These are phyloP conservation scores for Andrena bucephala DNA, from an alignment of 2,888 invertebrate species.

Conservation along the genomic window DNA sequence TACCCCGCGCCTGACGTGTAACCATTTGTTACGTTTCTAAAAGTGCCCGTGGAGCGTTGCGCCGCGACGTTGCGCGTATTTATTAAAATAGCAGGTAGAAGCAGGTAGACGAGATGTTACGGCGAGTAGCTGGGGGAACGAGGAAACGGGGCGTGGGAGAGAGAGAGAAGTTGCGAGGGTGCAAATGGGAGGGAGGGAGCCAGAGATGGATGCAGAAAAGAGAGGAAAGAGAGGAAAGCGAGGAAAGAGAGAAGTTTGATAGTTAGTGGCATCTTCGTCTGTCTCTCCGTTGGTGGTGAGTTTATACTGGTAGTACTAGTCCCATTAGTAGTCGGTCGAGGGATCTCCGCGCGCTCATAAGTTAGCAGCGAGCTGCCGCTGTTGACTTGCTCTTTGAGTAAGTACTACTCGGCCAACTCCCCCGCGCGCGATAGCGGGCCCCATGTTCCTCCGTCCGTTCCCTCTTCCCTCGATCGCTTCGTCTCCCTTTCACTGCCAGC, in stretches of 20 bases:
- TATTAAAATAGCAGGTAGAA: constrained; percentile 64
- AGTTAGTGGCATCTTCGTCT: constrained; percentile 34
- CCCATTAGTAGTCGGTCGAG: constrained; percentile 74
- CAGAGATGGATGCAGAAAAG: background rate
- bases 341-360: constrained; percentile 75
- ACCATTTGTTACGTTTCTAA: constrained; percentile 63
- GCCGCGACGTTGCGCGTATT: constrained; percentile 59
- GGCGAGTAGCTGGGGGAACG: background rate
- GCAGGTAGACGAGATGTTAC: constrained; percentile 45
- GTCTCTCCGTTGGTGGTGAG: constrained; percentile 54
- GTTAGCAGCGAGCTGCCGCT: constrained; percentile 75
- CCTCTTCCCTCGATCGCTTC: constrained; percentile 36
- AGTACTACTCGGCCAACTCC: constrained; percentile 70
- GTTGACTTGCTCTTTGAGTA: constrained; percentile 74
- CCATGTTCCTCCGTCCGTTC: constrained; percentile 50
- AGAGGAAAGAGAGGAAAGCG: constrained; percentile 6
- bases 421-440: constrained; percentile 69
- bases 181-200: background rate
- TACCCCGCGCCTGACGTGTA: constrained; percentile 61
- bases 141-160: constrained; percentile 13
- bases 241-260: constrained; percentile 10
- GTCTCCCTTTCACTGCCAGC: constrained; percentile 40
- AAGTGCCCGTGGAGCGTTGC: constrained; percentile 56
- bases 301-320: constrained; percentile 73
- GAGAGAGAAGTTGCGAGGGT: background rate